Evolutionary conservation across 2,113 vertebrate species (phyloP).

Genomic region (Mormyrus iriodes): DNA sequence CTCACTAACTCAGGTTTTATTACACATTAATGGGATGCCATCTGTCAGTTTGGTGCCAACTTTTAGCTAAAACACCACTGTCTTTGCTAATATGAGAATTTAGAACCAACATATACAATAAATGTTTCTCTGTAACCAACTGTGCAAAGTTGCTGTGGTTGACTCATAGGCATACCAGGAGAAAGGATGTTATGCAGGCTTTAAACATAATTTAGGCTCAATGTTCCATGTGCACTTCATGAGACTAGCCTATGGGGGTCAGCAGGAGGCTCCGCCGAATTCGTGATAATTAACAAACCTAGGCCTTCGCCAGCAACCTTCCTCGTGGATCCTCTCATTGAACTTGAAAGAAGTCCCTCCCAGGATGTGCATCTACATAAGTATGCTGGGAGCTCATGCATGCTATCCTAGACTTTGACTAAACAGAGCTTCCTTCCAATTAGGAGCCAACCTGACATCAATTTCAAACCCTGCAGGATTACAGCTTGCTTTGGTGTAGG

Average conservation of each 20-base stretch:
- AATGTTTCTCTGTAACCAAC: not conserved
- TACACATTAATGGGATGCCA: constrained; percentile 15
- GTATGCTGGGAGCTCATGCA: not conserved
- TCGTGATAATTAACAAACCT: not conserved
- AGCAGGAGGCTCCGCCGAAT: not conserved
- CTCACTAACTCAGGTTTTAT: not conserved
- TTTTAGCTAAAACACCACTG: not conserved
- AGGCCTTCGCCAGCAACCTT: not conserved
- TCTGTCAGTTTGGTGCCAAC: constrained; percentile 6
- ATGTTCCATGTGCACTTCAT: not conserved
- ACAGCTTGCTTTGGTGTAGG: not conserved
- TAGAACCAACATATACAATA: not conserved
- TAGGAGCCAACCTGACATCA: not conserved
- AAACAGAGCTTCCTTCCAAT: not conserved
- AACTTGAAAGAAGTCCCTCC: not conserved
- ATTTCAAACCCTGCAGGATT: not conserved
- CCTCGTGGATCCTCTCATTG: not conserved
- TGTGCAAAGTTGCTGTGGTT: not conserved
- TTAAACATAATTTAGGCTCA: not conserved
- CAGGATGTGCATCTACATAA: not conserved
- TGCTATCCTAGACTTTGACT: not conserved
- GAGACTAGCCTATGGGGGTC: not conserved
- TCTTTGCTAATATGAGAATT: constrained; percentile 1
- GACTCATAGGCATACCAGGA: not conserved
- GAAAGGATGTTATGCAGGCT: not conserved